Percentiles rank a stretch among this genome's conserved stretches.
Conservation (phyloP, 1,140 invertebrate species). For the Euglossa dilemma region DNA sequence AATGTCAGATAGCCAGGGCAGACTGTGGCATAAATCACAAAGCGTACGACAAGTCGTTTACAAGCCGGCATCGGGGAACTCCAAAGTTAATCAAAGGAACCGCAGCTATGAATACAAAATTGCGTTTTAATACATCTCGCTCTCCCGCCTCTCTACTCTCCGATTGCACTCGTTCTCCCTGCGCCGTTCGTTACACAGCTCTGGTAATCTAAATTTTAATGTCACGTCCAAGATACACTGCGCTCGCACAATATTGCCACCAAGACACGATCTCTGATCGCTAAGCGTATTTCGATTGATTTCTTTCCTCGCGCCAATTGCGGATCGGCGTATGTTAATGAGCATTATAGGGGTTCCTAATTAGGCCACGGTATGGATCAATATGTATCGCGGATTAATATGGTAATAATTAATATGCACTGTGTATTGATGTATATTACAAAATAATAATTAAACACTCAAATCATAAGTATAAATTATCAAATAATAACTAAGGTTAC, state of each 20-base stretch:
- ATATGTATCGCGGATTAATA: too few species aligned
- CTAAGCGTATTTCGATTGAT: too few species aligned
- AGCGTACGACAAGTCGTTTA: neutral
- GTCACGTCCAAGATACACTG: neutral
- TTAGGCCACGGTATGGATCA: too few species aligned
- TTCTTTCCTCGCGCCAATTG: too few species aligned
- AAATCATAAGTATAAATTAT: too few species aligned
- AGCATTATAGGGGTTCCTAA: too few species aligned
- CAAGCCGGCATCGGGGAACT: neutral
- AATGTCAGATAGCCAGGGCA: neutral
- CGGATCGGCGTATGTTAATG: too few species aligned
- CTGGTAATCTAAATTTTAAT: conserved; percentile 13
- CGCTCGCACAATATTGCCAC: neutral
- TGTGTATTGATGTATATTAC: too few species aligned
- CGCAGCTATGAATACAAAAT: neutral
- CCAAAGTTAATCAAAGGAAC: neutral
- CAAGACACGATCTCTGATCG: neutral
- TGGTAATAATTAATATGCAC: too few species aligned
- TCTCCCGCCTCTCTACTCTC: too few species aligned
- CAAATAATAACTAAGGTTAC: too few species aligned
- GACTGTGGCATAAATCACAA: neutral
- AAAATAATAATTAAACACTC: too few species aligned
- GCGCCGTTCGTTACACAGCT: neutral
- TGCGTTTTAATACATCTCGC: neutral
- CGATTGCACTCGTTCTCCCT: neutral